phyloP scores from a whole-genome alignment of 2,113 vertebrate genomes.

The Acrocephalus arundinaceus region DNA sequence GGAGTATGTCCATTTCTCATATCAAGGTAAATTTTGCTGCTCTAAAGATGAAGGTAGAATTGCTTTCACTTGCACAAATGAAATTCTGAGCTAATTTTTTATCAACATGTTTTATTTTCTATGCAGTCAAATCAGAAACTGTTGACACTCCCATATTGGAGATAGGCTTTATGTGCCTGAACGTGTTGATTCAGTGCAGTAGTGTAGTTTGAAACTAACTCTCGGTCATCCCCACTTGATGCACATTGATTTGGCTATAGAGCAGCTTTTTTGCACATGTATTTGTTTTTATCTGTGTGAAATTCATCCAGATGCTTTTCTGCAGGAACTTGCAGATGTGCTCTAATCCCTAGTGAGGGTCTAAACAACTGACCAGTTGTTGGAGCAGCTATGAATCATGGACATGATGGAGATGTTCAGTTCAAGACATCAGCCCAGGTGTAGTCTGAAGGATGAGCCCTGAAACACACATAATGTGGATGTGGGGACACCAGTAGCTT shows the following conservation, averaged over 20 bases:
- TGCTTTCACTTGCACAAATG: background rate
- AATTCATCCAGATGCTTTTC: background rate
- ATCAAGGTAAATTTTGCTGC: background rate
- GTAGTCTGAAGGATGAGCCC: background rate
- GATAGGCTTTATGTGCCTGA: background rate
- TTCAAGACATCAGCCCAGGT: background rate
- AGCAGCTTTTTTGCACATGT: background rate
- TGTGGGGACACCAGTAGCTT: background rate
- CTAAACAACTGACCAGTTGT: background rate
- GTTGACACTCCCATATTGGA: background rate
- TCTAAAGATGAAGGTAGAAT: background rate
- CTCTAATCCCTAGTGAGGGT: background rate
- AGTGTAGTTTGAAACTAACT: background rate
- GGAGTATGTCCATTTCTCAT: background rate
- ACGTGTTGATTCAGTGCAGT: background rate
- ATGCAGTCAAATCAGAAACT: background rate
- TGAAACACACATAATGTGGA: background rate
- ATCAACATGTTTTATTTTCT: background rate
- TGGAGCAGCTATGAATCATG: background rate
- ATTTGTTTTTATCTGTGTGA: background rate
- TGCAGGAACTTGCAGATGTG: background rate
- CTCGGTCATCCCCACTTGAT: background rate
- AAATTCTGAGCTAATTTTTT: background rate
- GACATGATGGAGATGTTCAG: background rate
- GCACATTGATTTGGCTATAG: background rate